These are phyloP conservation scores for Lycia hirtaria DNA, from an alignment of 2,888 invertebrate species.

Conservation along the genomic window DNA sequence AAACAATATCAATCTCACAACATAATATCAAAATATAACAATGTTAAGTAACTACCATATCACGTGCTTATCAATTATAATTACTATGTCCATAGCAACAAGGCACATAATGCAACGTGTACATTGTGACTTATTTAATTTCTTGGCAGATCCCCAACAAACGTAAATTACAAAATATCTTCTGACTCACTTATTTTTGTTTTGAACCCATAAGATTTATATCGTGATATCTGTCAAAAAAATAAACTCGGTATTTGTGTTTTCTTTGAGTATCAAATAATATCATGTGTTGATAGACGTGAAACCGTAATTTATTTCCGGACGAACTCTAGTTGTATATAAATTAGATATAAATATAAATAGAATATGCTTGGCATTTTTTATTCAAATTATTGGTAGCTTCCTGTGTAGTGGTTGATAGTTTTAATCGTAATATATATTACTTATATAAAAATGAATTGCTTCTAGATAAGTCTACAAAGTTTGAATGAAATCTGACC, in stretches of 20 bases:
- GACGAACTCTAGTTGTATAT: neutral
- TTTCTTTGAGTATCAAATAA: conserved; percentile 4
- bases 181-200: conserved; percentile 50
- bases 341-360: neutral
- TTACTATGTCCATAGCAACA: conserved; percentile 26
- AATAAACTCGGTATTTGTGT: conserved; percentile 9
- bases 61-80: conserved; percentile 9
- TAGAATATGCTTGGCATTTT: neutral
- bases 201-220: conserved; percentile 48
- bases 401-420: neutral
- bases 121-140: conserved; percentile 32
- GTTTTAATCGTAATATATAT: too few species aligned
- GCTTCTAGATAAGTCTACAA: too few species aligned
- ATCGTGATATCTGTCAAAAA: conserved; percentile 32
- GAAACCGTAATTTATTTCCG: neutral
- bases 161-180: conserved; percentile 44
- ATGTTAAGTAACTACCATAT: conserved; percentile 1
- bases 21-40: conserved; percentile 11
- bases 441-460: too few species aligned
- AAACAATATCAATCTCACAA: conserved; percentile 19
- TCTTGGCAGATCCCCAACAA: conserved; percentile 49
- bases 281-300: neutral
- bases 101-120: conserved; percentile 17
- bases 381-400: neutral
- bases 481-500: too few species aligned